phyloP scores from a whole-genome alignment of 2,797 vertebrate species.

The Myotis myotis region DNA sequence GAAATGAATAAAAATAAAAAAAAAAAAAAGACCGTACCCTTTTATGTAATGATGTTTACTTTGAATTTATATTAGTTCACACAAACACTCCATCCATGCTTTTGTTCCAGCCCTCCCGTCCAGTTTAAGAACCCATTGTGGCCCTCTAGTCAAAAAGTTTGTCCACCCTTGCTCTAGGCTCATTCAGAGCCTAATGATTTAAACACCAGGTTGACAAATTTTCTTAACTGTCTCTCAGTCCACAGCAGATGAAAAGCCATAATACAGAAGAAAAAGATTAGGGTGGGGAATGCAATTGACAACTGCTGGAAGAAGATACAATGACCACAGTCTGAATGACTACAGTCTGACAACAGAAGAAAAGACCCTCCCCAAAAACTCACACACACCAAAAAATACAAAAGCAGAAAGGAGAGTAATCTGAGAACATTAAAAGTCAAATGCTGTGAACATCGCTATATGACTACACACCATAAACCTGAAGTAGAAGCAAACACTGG shows the following conservation, averaged over 20 bases:
- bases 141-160: too few relatives aligned
- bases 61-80: too few relatives aligned
- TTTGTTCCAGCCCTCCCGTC: too few relatives aligned
- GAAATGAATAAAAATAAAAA: too few relatives aligned
- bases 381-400: background rate
- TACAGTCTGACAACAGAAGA: background rate
- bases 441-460: rapidly evolving
- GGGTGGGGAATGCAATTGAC: background rate
- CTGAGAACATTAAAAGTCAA: background rate
- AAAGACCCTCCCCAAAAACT: background rate
- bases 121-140: too few relatives aligned
- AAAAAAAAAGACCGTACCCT: too few relatives aligned
- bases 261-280: background rate
- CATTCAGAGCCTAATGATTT: background rate
- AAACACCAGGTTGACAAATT: background rate
- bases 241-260: background rate
- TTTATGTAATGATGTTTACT: too few relatives aligned
- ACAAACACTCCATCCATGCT: too few relatives aligned
- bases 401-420: background rate
- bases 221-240: background rate
- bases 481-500: background rate
- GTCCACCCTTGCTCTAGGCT: too few relatives aligned
- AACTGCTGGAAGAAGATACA: background rate
- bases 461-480: background rate
- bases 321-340: background rate